Evolutionary conservation across 1,140 invertebrate species (phyloP), one percentile per base, ranked within the genome.

Genomic region (Drosophila ficusphila): DNA sequence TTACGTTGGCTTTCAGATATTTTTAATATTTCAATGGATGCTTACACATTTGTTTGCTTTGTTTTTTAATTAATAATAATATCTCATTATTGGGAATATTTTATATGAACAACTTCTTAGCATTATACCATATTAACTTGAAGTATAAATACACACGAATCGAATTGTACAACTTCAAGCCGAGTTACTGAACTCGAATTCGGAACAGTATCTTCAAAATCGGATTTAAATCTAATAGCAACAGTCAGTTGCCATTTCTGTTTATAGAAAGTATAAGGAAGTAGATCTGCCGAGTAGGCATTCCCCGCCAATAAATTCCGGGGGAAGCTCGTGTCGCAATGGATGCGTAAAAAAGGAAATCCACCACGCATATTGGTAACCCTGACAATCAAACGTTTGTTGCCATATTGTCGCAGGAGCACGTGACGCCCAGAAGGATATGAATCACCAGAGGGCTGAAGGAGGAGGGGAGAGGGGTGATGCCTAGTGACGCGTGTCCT

Each of bases 401-500:
- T 67, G 60, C 70, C 76, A 83, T 86, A 83, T 86, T 85, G 81
- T 79, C 76, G 61, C 48, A 64, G 52, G 41, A 21, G 61, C 79
- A 85, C 81, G 79, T 79, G 79, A 79, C 76, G 49, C 54, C 49
- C 21, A 36, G 16, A 31, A 62, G 34, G 56, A 62, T 44, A 61
- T 39, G 34, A 9, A 23, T 16, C 33, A 16, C 44, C 29, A 23
- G 56, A 2, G 19, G 18, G 34, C 4, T n/a, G 39, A 12, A 14
- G 2, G 21, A 21, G 4, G 11, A 12, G 18, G 2, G 21, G 27
- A 7, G 11, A 34, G 44, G 21, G 38, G 46, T 16, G 33, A 60
- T 62, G 76, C 34, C 57, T 54, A 57, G 70, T 81, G 81, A 86
- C 73, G 82, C 77, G 82, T 88, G 73, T 81, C 62, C 81, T 44